A percentile compares a stretch with the other conserved stretches of the same genome.
Conservation (phyloP, 1,140 invertebrate genomes). For the Hormaphis cornu region DNA sequence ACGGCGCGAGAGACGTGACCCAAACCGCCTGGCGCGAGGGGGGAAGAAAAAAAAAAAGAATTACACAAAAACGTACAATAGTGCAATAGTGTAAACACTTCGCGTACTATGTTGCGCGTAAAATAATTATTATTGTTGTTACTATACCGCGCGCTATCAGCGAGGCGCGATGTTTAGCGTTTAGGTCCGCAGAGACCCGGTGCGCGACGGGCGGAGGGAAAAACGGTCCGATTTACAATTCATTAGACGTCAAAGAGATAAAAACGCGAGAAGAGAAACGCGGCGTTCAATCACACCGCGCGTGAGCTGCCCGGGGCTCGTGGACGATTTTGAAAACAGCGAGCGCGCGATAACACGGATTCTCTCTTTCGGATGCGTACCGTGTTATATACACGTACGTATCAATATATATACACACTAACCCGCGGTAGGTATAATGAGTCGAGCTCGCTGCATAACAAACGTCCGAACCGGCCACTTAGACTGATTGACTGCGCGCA, state of each 20-base stretch:
- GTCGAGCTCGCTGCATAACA: conserved; percentile 17
- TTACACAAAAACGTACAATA: background rate
- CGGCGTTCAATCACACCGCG: conserved; percentile 13
- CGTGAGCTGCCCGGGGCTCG: too few species aligned
- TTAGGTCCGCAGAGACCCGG: too few species aligned
- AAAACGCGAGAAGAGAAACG: conserved; percentile 9
- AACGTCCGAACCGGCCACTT: conserved; percentile 16
- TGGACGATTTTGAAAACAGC: conserved; percentile 9
- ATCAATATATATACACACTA: background rate
- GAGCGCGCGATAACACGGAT: conserved; percentile 12
- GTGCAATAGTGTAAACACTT: background rate
- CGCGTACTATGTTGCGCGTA: background rate
- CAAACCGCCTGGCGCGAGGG: conserved; percentile 79
- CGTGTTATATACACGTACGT: background rate
- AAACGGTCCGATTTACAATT: conserved; percentile 29
- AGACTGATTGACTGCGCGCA: conserved; percentile 24
- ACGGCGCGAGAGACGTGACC: conserved; percentile 90
- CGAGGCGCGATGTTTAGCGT: too few species aligned
- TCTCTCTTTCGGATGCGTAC: background rate
- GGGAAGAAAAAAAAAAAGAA: background rate
- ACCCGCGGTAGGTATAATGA: conserved; percentile 28
- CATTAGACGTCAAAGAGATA: conserved; percentile 30
- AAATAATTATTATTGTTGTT: background rate
- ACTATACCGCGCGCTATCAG: background rate
- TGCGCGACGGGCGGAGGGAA: background rate